Conservation (phyloP, 2,888 invertebrate species). For the Ormyrus labotus region DNA sequence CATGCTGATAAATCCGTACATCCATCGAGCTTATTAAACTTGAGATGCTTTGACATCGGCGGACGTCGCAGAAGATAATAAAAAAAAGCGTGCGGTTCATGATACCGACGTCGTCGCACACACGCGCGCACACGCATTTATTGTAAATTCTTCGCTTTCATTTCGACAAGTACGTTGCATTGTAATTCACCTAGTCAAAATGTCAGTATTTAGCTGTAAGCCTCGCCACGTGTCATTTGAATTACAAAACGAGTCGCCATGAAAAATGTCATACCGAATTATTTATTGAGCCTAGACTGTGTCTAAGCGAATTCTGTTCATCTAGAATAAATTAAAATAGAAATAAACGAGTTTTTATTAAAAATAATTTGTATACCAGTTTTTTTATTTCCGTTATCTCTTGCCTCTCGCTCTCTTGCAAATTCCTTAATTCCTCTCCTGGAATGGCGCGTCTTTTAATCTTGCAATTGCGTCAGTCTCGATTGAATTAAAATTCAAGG, state of each 20-base stretch:
- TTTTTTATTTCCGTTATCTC: slow-evolving; percentile 29
- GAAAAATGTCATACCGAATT: slow-evolving; percentile 11
- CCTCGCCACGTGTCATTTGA: neutral
- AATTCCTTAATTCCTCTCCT: slow-evolving; percentile 38
- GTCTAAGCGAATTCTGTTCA: neutral
- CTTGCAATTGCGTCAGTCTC: slow-evolving; percentile 36
- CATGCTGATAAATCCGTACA: neutral
- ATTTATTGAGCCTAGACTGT: slow-evolving; percentile 43
- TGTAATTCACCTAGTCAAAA: slow-evolving; percentile 38
- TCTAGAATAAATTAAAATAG: neutral
- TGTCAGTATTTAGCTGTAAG: slow-evolving; percentile 45
- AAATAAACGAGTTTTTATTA: slow-evolving; percentile 9
- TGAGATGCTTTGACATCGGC: too few relatives aligned
- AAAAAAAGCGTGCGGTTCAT: too few relatives aligned
- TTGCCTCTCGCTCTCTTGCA: neutral
- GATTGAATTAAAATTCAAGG: slow-evolving; percentile 37
- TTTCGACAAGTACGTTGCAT: neutral
- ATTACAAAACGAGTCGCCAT: neutral
- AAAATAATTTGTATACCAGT: neutral
- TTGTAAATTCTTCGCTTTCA: too few relatives aligned
- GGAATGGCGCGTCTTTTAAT: neutral
- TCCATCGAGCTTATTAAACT: neutral
- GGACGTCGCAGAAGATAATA: too few relatives aligned
- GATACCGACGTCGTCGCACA: neutral
- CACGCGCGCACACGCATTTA: too few relatives aligned